Conservation (phyloP, 2,797 vertebrate species). For the Sardinella longiceps region DNA sequence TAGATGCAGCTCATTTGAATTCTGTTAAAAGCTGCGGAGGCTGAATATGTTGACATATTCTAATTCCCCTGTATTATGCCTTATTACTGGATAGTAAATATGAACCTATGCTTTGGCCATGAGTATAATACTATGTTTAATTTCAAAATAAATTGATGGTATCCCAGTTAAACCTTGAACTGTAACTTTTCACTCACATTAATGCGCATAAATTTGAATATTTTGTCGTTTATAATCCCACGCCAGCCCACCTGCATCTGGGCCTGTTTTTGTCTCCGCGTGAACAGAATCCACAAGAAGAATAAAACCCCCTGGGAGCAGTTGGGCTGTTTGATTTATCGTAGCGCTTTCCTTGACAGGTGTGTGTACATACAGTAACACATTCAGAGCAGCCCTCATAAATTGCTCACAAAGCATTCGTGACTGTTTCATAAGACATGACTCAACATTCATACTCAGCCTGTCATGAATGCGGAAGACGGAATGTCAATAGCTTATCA, state of each 20-base stretch:
- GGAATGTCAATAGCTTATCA: no score
- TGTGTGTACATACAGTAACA: no score
- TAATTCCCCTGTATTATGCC: neutral
- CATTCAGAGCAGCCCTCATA: no score
- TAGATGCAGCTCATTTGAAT: neutral
- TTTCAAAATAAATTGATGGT: neutral
- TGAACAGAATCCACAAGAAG: neutral
- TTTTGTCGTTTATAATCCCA: neutral
- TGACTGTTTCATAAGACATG: no score
- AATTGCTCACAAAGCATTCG: no score
- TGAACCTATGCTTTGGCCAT: neutral
- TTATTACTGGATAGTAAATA: neutral
- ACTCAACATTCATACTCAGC: no score
- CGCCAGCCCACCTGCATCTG: neutral
- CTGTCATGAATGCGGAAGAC: no score
- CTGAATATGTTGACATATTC: neutral
- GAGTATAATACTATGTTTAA: neutral
- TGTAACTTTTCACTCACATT: neutral
- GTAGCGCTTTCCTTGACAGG: no score
- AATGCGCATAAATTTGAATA: conserved; percentile 15
- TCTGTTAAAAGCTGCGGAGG: neutral
- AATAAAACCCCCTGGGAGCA: neutral
- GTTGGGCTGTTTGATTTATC: neutral
- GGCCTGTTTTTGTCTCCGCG: neutral
- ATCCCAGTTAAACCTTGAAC: conserved; percentile 12